These are phyloP conservation scores for Antennarius striatus DNA, from an alignment of 2,113 vertebrate genomes.

Conservation along the genomic window DNA sequence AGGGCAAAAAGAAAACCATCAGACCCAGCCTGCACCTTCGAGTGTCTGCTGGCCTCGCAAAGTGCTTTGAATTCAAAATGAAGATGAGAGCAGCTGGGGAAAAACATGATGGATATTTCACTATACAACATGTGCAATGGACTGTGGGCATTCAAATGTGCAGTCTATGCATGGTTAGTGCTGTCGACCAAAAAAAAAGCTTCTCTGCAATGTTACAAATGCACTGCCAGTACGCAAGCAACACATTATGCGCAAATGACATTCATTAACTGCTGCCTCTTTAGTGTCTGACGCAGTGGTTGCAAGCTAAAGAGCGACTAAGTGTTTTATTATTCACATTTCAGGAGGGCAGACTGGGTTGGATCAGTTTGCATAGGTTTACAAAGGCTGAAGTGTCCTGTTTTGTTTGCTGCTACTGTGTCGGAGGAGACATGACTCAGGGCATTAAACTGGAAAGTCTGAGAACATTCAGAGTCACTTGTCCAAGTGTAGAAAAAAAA, in stretches of 20 bases:
- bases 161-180: conserved; percentile 51
- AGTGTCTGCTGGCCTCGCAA: conserved; percentile 47
- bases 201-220: conserved; percentile 2
- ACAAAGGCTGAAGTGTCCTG: conserved; percentile 12
- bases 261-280: conserved; percentile 30
- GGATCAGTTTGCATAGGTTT: conserved; percentile 69
- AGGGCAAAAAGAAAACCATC: neutral
- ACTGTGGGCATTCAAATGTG: conserved; percentile 48
- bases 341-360: conserved; percentile 35
- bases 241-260: conserved; percentile 17
- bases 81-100: neutral
- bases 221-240: neutral
- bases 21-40: conserved; percentile 26
- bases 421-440: neutral
- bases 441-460: neutral
- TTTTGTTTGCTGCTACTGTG: neutral
- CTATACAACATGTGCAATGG: conserved; percentile 46
- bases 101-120: conserved; percentile 13
- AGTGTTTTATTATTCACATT: conserved; percentile 57
- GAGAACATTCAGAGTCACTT: neutral
- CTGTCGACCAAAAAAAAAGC: conserved; percentile 29
- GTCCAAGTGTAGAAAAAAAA: conserved; percentile 7
- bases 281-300: conserved; percentile 18
- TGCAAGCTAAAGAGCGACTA: conserved; percentile 15
- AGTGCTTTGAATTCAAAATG: conserved; percentile 58